Percentiles rank a stretch among this genome's conserved stretches.
phyloP scores from a whole-genome alignment of 92 coral and sea anemone genomes.

The Epizoanthus scotinus region DNA sequence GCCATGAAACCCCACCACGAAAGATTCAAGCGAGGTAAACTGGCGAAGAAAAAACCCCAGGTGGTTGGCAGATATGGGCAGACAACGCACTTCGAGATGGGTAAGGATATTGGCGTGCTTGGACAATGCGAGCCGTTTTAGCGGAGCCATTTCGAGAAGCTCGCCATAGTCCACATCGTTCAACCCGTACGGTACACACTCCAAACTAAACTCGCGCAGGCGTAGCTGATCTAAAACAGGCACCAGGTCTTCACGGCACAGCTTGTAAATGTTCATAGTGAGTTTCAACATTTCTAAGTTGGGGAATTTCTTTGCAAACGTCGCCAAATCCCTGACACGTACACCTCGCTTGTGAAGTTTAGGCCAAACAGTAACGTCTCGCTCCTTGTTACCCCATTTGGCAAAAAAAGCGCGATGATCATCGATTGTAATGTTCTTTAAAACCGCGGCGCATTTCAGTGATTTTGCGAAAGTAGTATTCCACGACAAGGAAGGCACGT shows the following conservation, averaged over 20 bases:
- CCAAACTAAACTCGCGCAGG: slow-evolving; percentile 69
- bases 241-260: slow-evolving; percentile 56
- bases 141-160: slow-evolving; percentile 48
- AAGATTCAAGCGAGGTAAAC: slow-evolving; percentile 53
- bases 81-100: slow-evolving; percentile 67
- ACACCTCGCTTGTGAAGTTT: slow-evolving; percentile 49
- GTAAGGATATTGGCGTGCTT: slow-evolving; percentile 62
- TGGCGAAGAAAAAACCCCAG: slow-evolving; percentile 58
- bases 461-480: slow-evolving; percentile 61
- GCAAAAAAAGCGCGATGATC: slow-evolving; percentile 62
- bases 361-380: slow-evolving; percentile 4
- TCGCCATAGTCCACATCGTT: slow-evolving; percentile 25
- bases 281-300: slow-evolving; percentile 70
- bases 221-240: slow-evolving; percentile 61
- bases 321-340: slow-evolving; percentile 61
- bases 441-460: slow-evolving; percentile 51
- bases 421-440: slow-evolving; percentile 67
- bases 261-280: slow-evolving; percentile 58
- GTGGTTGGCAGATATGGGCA: slow-evolving; percentile 57
- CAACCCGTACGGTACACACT: slow-evolving; percentile 63
- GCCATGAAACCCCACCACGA: slow-evolving; percentile 57
- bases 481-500: slow-evolving; percentile 71
- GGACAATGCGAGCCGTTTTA: slow-evolving; percentile 58
- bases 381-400: slow-evolving; percentile 20
- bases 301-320: slow-evolving; percentile 62